Evolutionary conservation across 2,888 invertebrate species (phyloP).

Genomic region (Cosmia pyralina): DNA sequence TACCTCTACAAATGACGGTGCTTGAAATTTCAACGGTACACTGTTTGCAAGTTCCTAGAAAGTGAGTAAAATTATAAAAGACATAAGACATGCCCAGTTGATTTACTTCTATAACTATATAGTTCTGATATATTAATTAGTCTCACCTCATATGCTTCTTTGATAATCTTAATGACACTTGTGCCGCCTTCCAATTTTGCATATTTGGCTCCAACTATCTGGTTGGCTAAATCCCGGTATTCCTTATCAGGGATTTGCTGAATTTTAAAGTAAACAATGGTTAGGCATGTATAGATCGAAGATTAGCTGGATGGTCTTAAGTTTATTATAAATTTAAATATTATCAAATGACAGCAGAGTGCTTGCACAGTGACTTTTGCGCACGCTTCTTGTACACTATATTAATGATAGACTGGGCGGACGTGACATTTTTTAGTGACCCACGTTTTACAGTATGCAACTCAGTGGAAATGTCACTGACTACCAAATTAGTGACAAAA

Average conservation of each 20-base stretch:
- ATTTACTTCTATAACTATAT: neutral
- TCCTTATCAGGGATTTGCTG: slow-evolving; percentile 59
- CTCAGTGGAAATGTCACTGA: no score
- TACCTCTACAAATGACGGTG: slow-evolving; percentile 69
- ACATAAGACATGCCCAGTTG: neutral
- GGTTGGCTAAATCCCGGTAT: slow-evolving; percentile 89
- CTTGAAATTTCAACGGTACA: slow-evolving; percentile 60
- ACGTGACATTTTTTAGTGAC: no score
- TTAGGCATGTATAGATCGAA: slow-evolving; percentile 7
- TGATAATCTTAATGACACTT: slow-evolving; percentile 93
- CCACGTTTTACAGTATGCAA: no score
- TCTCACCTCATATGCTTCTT: slow-evolving; percentile 92
- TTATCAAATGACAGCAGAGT: neutral
- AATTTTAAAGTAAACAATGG: neutral
- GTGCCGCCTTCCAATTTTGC: slow-evolving; percentile 81
- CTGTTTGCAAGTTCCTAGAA: slow-evolving; percentile 71
- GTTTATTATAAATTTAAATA: slow-evolving; percentile 1
- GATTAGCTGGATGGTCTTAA: neutral
- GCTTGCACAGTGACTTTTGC: neutral
- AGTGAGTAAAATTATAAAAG: slow-evolving; percentile 12
- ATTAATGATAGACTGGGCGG: no score
- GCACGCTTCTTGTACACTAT: neutral
- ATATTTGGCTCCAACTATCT: slow-evolving; percentile 92
- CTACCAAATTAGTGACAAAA: no score
- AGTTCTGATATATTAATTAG: neutral